phyloP scores from a whole-genome alignment of 2,797 vertebrate genomes.

The Chrysocyon brachyurus region DNA sequence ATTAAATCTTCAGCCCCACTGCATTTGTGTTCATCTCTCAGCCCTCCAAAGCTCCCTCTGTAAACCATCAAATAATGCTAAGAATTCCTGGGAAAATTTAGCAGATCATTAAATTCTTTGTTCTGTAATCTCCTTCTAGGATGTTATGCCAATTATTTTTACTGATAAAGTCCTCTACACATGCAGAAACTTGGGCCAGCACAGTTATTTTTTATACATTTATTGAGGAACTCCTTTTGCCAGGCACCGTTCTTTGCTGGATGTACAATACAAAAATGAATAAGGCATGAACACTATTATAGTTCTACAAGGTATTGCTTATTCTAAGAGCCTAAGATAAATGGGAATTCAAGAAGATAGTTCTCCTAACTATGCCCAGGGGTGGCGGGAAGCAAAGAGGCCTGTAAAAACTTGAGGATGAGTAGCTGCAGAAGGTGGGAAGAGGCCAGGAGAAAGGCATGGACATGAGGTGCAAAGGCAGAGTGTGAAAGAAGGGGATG shows the following conservation, averaged over 20 bases:
- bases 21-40: not conserved
- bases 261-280: constrained; percentile 45
- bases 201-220: not conserved
- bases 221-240: not conserved
- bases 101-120: not conserved
- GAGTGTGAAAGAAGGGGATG: not conserved
- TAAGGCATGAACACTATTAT: not conserved
- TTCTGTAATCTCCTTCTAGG: not conserved
- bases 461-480: not conserved
- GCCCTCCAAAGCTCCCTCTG: not conserved
- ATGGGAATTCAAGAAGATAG: not conserved
- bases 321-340: not conserved
- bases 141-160: not conserved
- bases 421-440: not conserved
- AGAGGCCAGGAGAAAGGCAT: not conserved
- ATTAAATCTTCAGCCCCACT: not conserved
- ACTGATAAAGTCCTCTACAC: not conserved
- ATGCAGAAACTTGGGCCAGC: not conserved
- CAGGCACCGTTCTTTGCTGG: not conserved
- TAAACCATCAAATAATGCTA: not conserved
- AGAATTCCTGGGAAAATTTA: not conserved
- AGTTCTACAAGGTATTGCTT: not conserved
- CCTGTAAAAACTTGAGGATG: not conserved
- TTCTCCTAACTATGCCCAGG: not conserved
- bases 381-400: not conserved